Evolutionary conservation across 2,113 vertebrate species (phyloP).

Genomic region (Stomatorhinus ivindoensis): DNA sequence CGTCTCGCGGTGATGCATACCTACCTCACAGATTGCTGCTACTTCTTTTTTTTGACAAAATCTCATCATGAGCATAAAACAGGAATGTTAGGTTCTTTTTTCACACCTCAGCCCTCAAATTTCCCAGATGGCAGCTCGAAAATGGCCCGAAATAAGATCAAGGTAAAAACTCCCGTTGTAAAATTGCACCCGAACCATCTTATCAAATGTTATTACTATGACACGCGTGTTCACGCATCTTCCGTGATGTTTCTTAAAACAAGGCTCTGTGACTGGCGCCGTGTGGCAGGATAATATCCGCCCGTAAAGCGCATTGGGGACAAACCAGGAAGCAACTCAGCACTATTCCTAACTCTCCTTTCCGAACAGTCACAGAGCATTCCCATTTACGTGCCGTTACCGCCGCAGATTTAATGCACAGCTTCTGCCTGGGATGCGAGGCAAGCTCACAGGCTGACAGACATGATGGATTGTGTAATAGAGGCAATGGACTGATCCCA

Average conservation of each 20-base stretch:
- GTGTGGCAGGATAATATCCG: background rate
- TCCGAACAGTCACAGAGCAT: background rate
- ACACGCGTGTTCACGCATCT: background rate
- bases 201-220: background rate
- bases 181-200: background rate
- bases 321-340: background rate
- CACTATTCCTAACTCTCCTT: background rate
- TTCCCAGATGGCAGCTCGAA: background rate
- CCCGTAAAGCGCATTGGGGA: background rate
- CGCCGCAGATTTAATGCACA: constrained; percentile 19
- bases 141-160: background rate
- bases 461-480: constrained; percentile 44
- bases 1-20: background rate
- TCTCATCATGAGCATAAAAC: constrained; percentile 1
- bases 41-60: constrained; percentile 4
- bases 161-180: background rate
- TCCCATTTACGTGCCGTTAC: constrained; percentile 11
- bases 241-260: background rate
- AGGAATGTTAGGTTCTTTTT: constrained; percentile 1
- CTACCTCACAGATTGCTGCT: background rate
- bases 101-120: background rate
- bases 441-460: constrained; percentile 41
- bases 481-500: constrained; percentile 24
- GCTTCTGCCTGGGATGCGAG: constrained; percentile 42
- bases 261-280: background rate